Conservation (phyloP, 2,888 invertebrate genomes). For the Serripes groenlandicus region DNA sequence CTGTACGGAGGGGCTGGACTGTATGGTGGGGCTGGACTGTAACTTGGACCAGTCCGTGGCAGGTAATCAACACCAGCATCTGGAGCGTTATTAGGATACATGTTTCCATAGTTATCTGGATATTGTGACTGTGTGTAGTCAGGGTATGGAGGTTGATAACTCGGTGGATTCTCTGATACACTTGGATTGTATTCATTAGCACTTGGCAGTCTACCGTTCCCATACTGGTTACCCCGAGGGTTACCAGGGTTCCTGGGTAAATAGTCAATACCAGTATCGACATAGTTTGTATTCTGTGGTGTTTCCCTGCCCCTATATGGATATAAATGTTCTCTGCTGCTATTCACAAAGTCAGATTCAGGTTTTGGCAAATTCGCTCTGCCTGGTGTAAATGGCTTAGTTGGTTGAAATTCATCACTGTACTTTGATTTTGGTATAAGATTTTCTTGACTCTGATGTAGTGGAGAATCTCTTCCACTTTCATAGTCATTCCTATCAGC, state of each 20-base stretch:
- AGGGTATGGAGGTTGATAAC: conserved; percentile 12
- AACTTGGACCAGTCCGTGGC: conserved; percentile 43
- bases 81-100: conserved; percentile 10
- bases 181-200: conserved; percentile 9
- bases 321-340: conserved; percentile 38
- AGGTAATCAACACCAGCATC: conserved; percentile 57
- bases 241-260: conserved; percentile 55
- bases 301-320: conserved; percentile 51
- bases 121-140: conserved; percentile 2
- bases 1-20: conserved; percentile 13
- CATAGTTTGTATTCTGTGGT: conserved; percentile 59
- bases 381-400: conserved; percentile 15
- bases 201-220: conserved; percentile 21
- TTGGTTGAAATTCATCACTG: conserved; percentile 33
- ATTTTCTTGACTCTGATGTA: conserved; percentile 62
- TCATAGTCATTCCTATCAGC: conserved; percentile 34
- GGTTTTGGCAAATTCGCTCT: conserved; percentile 42
- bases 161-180: conserved; percentile 6
- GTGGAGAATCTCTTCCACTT: conserved; percentile 54
- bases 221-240: conserved; percentile 30
- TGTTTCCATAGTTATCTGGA: conserved; percentile 19
- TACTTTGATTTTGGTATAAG: conserved; percentile 50
- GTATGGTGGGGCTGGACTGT: conserved; percentile 26
- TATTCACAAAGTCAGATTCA: conserved; percentile 31
- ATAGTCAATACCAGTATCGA: conserved; percentile 60